Conservation (phyloP, 2,888 invertebrate genomes). For the Troilus luridus region DNA sequence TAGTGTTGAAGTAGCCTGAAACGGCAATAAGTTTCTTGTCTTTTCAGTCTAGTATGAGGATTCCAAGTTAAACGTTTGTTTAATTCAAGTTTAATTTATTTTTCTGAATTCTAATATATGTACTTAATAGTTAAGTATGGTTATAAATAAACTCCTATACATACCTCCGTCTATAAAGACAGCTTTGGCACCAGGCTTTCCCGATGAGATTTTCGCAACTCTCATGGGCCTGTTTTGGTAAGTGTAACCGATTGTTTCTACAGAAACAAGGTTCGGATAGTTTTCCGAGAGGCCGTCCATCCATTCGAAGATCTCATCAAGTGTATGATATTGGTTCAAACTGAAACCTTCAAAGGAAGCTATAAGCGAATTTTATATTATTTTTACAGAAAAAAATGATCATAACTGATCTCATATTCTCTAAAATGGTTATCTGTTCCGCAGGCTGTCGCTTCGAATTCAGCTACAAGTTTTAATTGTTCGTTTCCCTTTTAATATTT, state of each 20-base stretch:
- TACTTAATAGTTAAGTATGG: not conserved
- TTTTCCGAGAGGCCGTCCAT: constrained; percentile 80
- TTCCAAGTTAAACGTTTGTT: too few species aligned
- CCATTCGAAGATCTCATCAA: constrained; percentile 79
- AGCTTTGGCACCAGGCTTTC: constrained; percentile 66
- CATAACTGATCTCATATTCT: not conserved
- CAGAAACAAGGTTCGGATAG: constrained; percentile 81
- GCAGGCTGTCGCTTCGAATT: too few species aligned
- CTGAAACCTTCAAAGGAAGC: constrained; percentile 71
- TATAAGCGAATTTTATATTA: not conserved
- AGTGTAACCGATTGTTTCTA: constrained; percentile 81
- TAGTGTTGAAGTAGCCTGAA: not conserved
- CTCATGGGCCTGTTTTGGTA: constrained; percentile 82
- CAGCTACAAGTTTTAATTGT: too few species aligned
- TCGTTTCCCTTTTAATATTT: too few species aligned
- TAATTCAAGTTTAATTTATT: too few species aligned
- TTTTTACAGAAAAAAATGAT: not conserved
- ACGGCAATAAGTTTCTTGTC: not conserved
- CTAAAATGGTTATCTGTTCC: not conserved
- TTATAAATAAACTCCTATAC: not conserved
- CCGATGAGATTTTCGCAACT: constrained; percentile 70
- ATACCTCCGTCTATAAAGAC: constrained; percentile 71
- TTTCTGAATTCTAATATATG: too few species aligned
- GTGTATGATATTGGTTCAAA: constrained; percentile 83
- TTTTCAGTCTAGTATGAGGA: not conserved